Base-by-base conservation (phyloP, 2,888 invertebrate genomes). In the Aspidiotus rigidus region DNA sequence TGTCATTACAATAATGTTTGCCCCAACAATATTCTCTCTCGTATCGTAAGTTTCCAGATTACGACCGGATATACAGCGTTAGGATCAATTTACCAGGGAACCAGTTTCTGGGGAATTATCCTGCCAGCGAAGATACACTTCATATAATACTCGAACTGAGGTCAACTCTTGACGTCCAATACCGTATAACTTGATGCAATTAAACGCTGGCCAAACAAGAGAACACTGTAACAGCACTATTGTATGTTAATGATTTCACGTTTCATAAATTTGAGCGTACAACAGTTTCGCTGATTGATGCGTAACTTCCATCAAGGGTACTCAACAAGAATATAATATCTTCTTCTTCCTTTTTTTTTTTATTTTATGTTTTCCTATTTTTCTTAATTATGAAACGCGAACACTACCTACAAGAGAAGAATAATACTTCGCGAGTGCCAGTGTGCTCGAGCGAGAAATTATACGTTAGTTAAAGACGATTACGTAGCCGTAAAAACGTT, bases 211-310 rank as follows among this genome's bases (percentile, higher is more conserved):
- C 67, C 67, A 67, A 49, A 28, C 28, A 28, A 28, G 28, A 28
- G 28, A 28, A 28, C 28, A 28, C 28, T 28, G 59, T 67, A 67
- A 67, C 59, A 67, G 67, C 57, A 60, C 67, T 67, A 67, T 67
- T 67, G 67, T 67, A 67, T 67, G 67, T 67, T 67, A 67, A 67
- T 67, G 60, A 67, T 67, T 67, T 67, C 67, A 67, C 67, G 67
- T 67, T 60, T 67, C 67, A 67, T 67, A 67, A 67, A 67, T 67
- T 67, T 60, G 59, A 59, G 60, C 59, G 49, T 17, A 67, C 57
- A 56, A 39, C 17, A 59, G 57, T 53, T 67, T 67, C 60, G 67
- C 60, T 67, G 67, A 67, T 67, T 67, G 67, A 67, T 67, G 67
- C 67, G 67, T 67, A 67, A 67, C 67, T 67, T 55, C 44, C 16